Evolutionary conservation across 2,113 vertebrate species (phyloP), one percentile per base, ranked within the genome.

Genomic region (Microcebus griseorufus): DNA sequence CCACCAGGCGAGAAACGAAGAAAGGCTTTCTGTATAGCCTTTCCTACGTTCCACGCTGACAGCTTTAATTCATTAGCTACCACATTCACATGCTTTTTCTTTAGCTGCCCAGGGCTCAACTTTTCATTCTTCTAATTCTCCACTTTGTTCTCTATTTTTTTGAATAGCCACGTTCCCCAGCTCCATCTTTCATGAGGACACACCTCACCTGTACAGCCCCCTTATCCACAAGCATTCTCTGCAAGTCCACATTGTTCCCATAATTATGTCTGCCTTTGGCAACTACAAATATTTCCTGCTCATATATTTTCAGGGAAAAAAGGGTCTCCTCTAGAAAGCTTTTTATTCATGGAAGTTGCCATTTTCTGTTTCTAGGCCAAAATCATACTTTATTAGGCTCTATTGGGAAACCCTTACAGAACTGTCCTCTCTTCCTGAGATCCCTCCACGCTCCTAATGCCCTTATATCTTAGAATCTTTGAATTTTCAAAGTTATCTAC

Each of bases 281-380:
- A 92, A 75, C 39, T 80, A 87, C 48, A 94, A 72, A 48, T 39
- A 93, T 29, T 39, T 91, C 48, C 58, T 89, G 45, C 53, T 62
- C 11, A 48, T 17, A 87, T 42, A 67, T 70, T 85, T 95, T 65
- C 37, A 87, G 79, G 70, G 70, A 64, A 60, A 13, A 95, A 94
- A 48, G 79, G 7, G 55, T 67, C 42, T 58, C 20, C 55, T 58
- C 55, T 58, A 22, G 55, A 93, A 80, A 82, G 34, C 2, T 69
- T 83, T 18, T 88, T 53, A 75, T 76, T 88, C 92, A 70, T 32
- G 76, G 55, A 96, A 89, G 22, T 27, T 84, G 64, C 22, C 55
- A 94, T 37, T 90, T 94, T 94, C 82, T 84, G 22, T 81, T 94
- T 48, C 81, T 83, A 87, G 88, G 60, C 69, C 78, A 72, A 95